phyloP scores from a whole-genome alignment of 2,797 vertebrate species.

The Pterois miles region DNA sequence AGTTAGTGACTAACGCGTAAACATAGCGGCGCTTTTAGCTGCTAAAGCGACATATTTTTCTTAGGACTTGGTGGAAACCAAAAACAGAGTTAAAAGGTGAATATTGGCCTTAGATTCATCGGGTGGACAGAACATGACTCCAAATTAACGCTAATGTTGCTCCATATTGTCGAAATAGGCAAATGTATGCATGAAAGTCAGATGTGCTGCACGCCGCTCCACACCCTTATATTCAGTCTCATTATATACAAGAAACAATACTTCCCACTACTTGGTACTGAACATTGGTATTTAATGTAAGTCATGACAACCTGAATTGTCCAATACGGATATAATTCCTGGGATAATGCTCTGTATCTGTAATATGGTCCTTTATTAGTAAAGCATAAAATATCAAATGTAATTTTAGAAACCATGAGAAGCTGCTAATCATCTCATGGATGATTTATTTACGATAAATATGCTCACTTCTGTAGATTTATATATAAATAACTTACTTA shows the following conservation, averaged over 20 bases:
- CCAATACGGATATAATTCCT: not conserved
- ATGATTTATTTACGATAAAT: conserved; percentile 12
- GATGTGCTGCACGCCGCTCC: too few species aligned
- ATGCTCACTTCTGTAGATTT: conserved; percentile 6
- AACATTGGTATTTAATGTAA: not conserved
- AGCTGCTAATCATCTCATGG: not conserved
- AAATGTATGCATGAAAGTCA: not conserved
- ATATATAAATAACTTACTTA: not conserved
- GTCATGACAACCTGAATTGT: accelerated
- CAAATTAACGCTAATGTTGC: not conserved
- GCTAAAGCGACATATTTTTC: not conserved
- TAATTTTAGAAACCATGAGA: not conserved
- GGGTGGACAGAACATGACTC: not conserved
- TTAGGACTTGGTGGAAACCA: not conserved
- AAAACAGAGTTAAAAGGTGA: not conserved
- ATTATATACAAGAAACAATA: not conserved
- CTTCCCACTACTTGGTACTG: not conserved
- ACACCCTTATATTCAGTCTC: not conserved
- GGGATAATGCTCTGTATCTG: not conserved
- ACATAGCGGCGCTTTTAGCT: not conserved
- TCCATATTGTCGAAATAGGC: not conserved
- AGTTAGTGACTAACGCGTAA: not conserved
- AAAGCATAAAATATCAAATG: not conserved
- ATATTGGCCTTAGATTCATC: not conserved
- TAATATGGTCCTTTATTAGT: not conserved